Percentiles rank a stretch among this genome's conserved stretches.
These are phyloP conservation scores for Contarinia nasturtii DNA, from an alignment of 1,140 invertebrate genomes.

Conservation along the genomic window DNA sequence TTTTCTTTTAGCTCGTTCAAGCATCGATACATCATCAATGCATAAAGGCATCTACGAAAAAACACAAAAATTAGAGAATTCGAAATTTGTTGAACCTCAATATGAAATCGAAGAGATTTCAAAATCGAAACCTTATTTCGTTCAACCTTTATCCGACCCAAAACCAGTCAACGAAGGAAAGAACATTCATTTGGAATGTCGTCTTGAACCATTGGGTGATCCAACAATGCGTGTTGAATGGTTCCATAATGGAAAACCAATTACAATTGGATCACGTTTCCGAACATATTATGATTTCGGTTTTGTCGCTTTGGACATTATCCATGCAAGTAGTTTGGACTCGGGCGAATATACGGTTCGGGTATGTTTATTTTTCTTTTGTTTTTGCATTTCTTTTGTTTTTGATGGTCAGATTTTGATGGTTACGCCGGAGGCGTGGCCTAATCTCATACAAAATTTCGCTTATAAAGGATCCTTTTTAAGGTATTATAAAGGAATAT, in stretches of 20 bases:
- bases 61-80: slow-evolving; percentile 69
- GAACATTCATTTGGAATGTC: slow-evolving; percentile 77
- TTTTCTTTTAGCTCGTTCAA: slow-evolving; percentile 56
- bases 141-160: slow-evolving; percentile 62
- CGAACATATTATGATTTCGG: slow-evolving; percentile 92
- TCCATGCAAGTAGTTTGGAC: slow-evolving; percentile 70
- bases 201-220: slow-evolving; percentile 83
- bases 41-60: slow-evolving; percentile 68
- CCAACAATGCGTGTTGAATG: slow-evolving; percentile 92
- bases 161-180: slow-evolving; percentile 74
- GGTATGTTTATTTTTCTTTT: slow-evolving; percentile 19
- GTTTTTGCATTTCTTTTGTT: not conserved
- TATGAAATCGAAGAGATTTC: slow-evolving; percentile 84
- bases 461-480: too few species aligned
- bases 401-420: too few species aligned
- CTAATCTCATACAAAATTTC: too few species aligned
- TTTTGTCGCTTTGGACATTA: slow-evolving; percentile 77
- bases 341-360: slow-evolving; percentile 85
- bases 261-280: slow-evolving; percentile 77
- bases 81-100: slow-evolving; percentile 66
- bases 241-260: slow-evolving; percentile 78
- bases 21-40: slow-evolving; percentile 75
- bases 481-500: too few species aligned
- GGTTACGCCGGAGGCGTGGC: too few species aligned
- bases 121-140: slow-evolving; percentile 80